A percentile compares a stretch with the other conserved stretches of the same genome.
Evolutionary conservation across 2,113 vertebrate species (phyloP).

Genomic region (Phocoena phocoena): DNA sequence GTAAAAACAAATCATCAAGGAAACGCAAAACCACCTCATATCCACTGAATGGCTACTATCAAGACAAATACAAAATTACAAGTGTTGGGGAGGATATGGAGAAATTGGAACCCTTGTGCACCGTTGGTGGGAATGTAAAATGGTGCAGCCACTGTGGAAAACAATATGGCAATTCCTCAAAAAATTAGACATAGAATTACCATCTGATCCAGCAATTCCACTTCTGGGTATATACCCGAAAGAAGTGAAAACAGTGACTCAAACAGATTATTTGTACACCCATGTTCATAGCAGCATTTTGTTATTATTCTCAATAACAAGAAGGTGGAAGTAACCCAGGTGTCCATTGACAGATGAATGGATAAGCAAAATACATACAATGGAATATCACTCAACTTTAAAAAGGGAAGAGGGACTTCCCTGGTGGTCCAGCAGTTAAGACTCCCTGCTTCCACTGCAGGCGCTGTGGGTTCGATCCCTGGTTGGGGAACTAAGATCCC

Average conservation of each 20-base stretch:
- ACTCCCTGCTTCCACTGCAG: too few relatives aligned
- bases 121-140: not conserved
- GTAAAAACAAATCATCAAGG: constrained; percentile 3
- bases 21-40: constrained; percentile 1
- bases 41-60: not conserved
- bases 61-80: not conserved
- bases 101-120: not conserved
- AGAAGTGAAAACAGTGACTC: not conserved
- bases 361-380: not conserved
- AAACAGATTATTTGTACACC: not conserved
- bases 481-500: too few relatives aligned
- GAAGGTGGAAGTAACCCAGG: not conserved
- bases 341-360: not conserved
- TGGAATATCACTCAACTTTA: not conserved
- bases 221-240: not conserved
- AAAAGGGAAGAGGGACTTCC: not conserved
- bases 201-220: not conserved
- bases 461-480: too few relatives aligned
- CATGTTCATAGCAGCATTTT: too few relatives aligned
- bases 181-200: not conserved
- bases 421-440: too few relatives aligned
- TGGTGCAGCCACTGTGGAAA: not conserved
- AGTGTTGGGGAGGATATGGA: not conserved
- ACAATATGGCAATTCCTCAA: not conserved
- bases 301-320: not conserved